phyloP scores from a whole-genome alignment of 2,113 vertebrate genomes.

The Alectura lathami region DNA sequence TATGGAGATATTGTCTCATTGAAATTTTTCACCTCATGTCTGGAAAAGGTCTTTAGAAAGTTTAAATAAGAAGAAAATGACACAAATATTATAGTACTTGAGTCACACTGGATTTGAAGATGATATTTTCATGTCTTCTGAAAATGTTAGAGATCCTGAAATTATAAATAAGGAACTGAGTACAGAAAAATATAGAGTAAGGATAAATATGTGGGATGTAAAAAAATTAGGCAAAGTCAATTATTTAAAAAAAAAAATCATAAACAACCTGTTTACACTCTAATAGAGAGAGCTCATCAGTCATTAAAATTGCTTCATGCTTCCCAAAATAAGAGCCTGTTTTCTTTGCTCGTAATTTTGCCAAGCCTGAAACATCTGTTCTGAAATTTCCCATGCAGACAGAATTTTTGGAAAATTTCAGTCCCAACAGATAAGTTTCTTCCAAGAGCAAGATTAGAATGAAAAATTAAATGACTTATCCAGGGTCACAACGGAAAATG shows the following conservation, averaged over 20 bases:
- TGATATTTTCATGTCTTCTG: not conserved
- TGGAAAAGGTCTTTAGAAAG: constrained; percentile 19
- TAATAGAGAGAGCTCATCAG: not conserved
- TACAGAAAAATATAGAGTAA: not conserved
- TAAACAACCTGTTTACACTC: not conserved
- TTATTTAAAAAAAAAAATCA: not conserved
- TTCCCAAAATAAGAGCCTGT: not conserved
- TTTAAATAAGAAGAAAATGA: constrained; percentile 26
- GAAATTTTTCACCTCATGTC: constrained; percentile 24
- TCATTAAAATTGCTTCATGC: not conserved
- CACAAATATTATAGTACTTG: not conserved
- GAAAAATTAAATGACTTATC: not conserved
- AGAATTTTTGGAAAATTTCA: constrained; percentile 42
- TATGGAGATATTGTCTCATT: not conserved
- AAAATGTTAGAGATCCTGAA: not conserved
- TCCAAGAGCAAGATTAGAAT: constrained; percentile 25
- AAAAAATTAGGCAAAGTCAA: not conserved
- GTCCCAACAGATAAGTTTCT: constrained; percentile 5
- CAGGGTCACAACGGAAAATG: not conserved
- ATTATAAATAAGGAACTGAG: not conserved
- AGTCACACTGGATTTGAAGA: not conserved
- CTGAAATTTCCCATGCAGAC: constrained; percentile 9
- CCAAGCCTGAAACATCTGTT: constrained; percentile 32
- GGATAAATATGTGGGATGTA: not conserved
- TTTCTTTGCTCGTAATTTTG: constrained; percentile 24